phyloP scores from a whole-genome alignment of 2,888 invertebrate species.

The Octodonta nipae region DNA sequence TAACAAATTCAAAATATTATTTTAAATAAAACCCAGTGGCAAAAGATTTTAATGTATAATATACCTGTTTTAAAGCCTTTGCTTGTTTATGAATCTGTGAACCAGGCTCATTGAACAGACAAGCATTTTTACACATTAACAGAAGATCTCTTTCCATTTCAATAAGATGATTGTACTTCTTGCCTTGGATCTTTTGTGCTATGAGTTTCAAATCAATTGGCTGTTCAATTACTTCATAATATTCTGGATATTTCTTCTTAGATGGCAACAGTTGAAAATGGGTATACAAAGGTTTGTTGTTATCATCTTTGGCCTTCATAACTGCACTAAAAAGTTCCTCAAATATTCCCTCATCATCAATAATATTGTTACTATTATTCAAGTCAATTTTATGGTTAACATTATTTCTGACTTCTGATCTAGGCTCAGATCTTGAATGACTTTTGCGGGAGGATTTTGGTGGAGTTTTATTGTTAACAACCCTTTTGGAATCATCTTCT shows the following conservation, averaged over 20 bases:
- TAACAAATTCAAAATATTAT: no score
- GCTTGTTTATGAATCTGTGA: constrained; percentile 94
- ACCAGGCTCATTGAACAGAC: constrained; percentile 89
- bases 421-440: constrained; percentile 6
- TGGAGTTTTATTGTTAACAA: constrained; percentile 8
- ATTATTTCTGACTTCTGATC: constrained; percentile 8
- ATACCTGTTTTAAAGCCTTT: constrained; percentile 71
- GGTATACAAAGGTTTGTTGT: constrained; percentile 69
- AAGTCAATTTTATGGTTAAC: constrained; percentile 6
- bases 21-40: no score
- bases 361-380: background rate
- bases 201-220: constrained; percentile 92
- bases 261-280: constrained; percentile 87
- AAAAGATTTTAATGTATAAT: no score
- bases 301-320: constrained; percentile 74
- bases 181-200: constrained; percentile 77
- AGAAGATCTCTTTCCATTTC: constrained; percentile 84
- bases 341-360: constrained; percentile 33
- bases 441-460: constrained; percentile 7
- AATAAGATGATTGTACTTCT: constrained; percentile 59
- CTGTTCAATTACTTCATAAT: constrained; percentile 83
- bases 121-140: constrained; percentile 88
- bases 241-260: constrained; percentile 85
- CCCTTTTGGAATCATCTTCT: constrained; percentile 31
- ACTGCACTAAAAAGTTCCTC: constrained; percentile 83